Percentiles rank a stretch among this genome's conserved stretches.
Conservation (phyloP, 2,888 invertebrate species). For the Thelaira solivaga region DNA sequence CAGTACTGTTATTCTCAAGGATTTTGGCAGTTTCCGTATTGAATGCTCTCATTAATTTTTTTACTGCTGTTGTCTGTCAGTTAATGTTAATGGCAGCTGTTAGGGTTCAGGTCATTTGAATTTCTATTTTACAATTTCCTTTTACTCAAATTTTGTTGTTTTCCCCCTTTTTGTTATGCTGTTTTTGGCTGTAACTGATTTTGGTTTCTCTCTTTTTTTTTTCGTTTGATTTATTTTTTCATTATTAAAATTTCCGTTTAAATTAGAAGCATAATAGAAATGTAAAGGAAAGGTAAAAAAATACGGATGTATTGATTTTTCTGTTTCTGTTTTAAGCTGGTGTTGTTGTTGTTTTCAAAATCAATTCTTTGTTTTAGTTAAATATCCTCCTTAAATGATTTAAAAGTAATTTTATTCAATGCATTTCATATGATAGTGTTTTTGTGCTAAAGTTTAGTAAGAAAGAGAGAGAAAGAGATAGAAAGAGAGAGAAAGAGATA, state of each 20-base stretch:
- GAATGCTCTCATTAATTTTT: no score
- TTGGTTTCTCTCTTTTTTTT: neutral
- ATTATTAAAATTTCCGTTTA: slow-evolving; percentile 18
- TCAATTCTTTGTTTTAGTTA: slow-evolving; percentile 20
- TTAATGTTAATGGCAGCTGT: slow-evolving; percentile 40
- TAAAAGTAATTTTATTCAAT: neutral
- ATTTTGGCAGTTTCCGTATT: no score
- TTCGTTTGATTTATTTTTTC: neutral
- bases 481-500: no score
- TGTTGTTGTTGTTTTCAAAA: neutral
- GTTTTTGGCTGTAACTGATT: neutral
- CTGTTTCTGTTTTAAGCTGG: no score
- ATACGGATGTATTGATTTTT: neutral
- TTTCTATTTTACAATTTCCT: neutral
- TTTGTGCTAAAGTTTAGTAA: no score
- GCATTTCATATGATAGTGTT: no score
- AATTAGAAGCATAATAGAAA: slow-evolving; percentile 18
- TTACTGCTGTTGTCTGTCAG: neutral
- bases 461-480: no score
- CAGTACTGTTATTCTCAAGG: no score
- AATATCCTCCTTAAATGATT: slow-evolving; percentile 14
- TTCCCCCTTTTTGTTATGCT: neutral
- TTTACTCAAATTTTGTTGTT: neutral
- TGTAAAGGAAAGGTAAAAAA: neutral
- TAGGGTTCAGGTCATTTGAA: slow-evolving; percentile 4